phyloP scores from a whole-genome alignment of 2,888 invertebrate species.

The Polia nebulosa region DNA sequence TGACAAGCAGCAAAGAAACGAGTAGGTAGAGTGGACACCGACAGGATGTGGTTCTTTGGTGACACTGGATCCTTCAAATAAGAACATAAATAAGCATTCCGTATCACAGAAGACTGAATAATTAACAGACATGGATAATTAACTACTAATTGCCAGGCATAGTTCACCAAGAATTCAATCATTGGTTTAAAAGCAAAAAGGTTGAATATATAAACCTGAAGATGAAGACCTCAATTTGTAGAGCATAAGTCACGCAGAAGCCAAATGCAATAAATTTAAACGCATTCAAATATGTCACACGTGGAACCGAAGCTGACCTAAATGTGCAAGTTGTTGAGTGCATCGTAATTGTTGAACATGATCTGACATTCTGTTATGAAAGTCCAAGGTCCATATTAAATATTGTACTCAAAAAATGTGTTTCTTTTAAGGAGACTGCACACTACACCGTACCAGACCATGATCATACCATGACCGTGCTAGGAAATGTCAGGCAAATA shows the following conservation, averaged over 20 bases:
- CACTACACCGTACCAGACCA: too few species aligned
- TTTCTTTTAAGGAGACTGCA: too few species aligned
- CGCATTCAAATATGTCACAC: constrained; percentile 54
- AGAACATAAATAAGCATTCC: constrained; percentile 41
- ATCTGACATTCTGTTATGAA: constrained; percentile 24
- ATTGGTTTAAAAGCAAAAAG: constrained; percentile 13
- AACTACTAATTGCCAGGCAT: constrained; percentile 14
- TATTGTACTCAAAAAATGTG: constrained; percentile 1
- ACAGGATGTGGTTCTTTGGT: constrained; percentile 42
- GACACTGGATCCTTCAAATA: constrained; percentile 43
- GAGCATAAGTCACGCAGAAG: constrained; percentile 21
- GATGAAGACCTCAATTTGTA: constrained; percentile 16
- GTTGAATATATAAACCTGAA: not conserved
- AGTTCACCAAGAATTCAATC: constrained; percentile 1
- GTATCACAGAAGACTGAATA: constrained; percentile 21
- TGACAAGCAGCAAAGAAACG: constrained; percentile 35
- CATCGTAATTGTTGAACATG: constrained; percentile 54
- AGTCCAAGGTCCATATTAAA: constrained; percentile 32
- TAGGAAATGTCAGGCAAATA: too few species aligned
- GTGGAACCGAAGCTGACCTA: constrained; percentile 60
- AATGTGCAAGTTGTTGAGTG: constrained; percentile 52
- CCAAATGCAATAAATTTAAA: constrained; percentile 30
- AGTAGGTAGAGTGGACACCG: constrained; percentile 23
- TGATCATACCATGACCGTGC: too few species aligned
- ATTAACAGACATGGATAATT: not conserved